Evolutionary conservation across 2,113 vertebrate genomes (phyloP), one percentile per base, ranked within the genome.

Genomic region (Ceyx melanurus): DNA sequence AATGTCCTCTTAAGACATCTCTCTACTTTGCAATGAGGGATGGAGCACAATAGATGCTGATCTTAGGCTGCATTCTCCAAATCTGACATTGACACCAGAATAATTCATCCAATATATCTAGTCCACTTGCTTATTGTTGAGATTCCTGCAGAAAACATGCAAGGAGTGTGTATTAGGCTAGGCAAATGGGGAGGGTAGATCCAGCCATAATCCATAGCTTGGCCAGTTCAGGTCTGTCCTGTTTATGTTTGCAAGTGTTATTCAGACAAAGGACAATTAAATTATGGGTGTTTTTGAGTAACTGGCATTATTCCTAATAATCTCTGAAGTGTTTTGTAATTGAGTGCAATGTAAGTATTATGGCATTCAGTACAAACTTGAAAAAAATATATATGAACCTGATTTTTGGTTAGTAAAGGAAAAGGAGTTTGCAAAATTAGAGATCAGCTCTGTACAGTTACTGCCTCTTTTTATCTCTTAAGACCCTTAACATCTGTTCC

Each of bases 1-100:
- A 3, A 29, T 0, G 1, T 15, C 4, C 13, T 62, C 48, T 17
- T 26, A 17, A 40, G 25, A 15, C 15, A 31, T 64, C 10, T 18
- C 22, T 26, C 19, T 22, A 4, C 48, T 50, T 66, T 57, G 15
- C 61, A 25, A 2, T 46, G 33, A 21, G 15, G 28, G 8, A 31
- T 48, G 51, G 40, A 85, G 23, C 31, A 17, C n/a, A 29, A 10
- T 2, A 37, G 43, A 18, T 6, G 11, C 9, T 28, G 28, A 54
- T 12, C 10, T 73, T 62, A 31, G 15, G 6, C 29, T 35, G 33
- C 5, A 19, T 9, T 43, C 54, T 57, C 54, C 29, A 13, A 43
- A 29, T 33, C 61, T 56, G 45, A 10, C 20, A 14, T n/a, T 61
- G 35, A 51, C 23, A 25, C 19, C 58, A 50, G 45, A 37, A 72